Evolutionary conservation across 2,113 vertebrate genomes (phyloP), one percentile per base, ranked within the genome.

Genomic region (Smithornis capensis): DNA sequence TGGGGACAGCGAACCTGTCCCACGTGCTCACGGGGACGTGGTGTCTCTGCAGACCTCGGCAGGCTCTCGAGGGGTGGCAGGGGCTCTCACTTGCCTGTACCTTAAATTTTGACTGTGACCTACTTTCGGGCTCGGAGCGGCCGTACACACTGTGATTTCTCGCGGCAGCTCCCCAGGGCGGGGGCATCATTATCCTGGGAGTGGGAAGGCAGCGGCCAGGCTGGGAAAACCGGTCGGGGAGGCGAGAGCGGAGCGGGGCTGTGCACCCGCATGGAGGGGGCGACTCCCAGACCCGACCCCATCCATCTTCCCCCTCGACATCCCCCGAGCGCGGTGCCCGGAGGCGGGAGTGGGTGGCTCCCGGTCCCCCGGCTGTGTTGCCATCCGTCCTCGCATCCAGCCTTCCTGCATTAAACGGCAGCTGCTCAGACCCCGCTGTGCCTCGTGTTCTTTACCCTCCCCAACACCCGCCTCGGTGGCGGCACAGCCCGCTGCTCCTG

Each of bases 151-250:
- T 25, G 35, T 4, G 82, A 85, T 94, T 83, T 82, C 81, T 84
- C 5, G 42, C 3, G 17, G 89, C 55, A 62, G 86, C 80, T 92
- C 69, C 53, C 53, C 23, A 33, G 81, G 96, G 91, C 7, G 79
- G 87, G 78, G 71, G 53, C 67, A 79, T 87, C 92, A 87, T 95
- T 86, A 84, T 77, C 87, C 60, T 65, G 89, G 92, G 92, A 96
- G 92, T 91, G 85, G 94, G 92, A 81, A 80, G 68, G 56, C 90
- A 77, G 93, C 11, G 5, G 83, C 76, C 2, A 4, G 45, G 80
- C 94, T 89, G 93, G 96, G 91, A 84, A 64, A 96, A 97, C 96
- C 80, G 71, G 96, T 96, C 19, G 37, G 92, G 90, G 85, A 81
- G 65, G 77, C 4, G 4, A 29, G 53, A 87, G 45, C 2, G 6